Percentiles rank a stretch among this genome's conserved stretches.
These are phyloP conservation scores for Lophochroa leadbeateri DNA, from an alignment of 2,113 vertebrate genomes.

Conservation along the genomic window DNA sequence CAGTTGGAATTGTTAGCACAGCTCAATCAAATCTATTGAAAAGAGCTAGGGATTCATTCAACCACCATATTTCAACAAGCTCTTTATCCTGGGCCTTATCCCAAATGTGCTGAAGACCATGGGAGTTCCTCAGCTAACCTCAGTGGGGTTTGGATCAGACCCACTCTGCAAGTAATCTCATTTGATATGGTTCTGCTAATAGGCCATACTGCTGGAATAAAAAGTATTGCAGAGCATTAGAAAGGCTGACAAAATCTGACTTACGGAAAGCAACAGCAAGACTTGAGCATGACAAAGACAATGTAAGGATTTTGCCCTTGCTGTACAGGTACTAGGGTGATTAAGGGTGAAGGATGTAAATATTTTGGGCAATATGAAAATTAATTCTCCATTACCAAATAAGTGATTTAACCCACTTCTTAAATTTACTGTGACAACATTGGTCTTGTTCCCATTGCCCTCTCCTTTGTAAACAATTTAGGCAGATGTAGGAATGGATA, in stretches of 20 bases:
- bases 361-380: neutral
- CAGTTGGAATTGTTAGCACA: neutral
- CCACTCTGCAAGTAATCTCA: neutral
- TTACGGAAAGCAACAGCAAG: neutral
- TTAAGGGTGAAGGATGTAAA: neutral
- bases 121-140: neutral
- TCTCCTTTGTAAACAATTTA: neutral
- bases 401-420: neutral
- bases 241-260: neutral
- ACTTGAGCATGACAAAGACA: neutral
- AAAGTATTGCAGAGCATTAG: neutral
- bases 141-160: neutral
- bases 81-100: neutral
- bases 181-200: constrained; percentile 29
- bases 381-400: neutral
- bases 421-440: neutral
- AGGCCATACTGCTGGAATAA: neutral
- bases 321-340: neutral
- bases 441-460: neutral
- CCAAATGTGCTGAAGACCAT: neutral
- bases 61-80: neutral
- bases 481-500: neutral
- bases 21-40: constrained; percentile 8
- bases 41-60: neutral
- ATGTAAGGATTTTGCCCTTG: neutral